These are phyloP conservation scores for Dicrurus megarhynchus DNA, from an alignment of 2,113 vertebrate species.

Conservation along the genomic window DNA sequence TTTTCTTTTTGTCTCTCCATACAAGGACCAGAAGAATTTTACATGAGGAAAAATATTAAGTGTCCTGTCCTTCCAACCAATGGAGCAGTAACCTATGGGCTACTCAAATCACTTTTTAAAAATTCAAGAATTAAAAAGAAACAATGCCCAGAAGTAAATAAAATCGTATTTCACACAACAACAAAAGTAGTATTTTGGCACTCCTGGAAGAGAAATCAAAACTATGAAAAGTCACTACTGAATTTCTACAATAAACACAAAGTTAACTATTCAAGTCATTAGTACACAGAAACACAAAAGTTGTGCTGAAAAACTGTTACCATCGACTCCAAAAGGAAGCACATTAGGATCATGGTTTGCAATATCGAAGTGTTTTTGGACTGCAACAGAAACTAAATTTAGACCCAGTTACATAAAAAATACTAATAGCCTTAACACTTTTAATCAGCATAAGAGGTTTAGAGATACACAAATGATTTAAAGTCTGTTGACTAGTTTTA, in stretches of 20 bases:
- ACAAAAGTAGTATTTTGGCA: background rate
- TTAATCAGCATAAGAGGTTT: conserved; percentile 71
- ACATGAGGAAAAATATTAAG: background rate
- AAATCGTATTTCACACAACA: background rate
- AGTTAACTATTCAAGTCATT: background rate
- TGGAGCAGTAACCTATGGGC: background rate
- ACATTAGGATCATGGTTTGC: conserved; percentile 15
- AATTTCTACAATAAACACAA: background rate
- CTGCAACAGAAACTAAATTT: conserved; percentile 64
- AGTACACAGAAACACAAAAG: background rate
- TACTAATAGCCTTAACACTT: conserved; percentile 69
- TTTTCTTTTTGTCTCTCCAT: background rate
- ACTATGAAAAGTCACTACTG: background rate
- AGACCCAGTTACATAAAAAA: conserved; percentile 70
- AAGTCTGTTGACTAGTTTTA: conserved; percentile 60
- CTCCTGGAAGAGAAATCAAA: background rate
- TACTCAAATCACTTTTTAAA: background rate
- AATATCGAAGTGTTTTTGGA: conserved; percentile 24
- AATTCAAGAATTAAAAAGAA: background rate
- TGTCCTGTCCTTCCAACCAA: background rate
- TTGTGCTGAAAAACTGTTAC: background rate
- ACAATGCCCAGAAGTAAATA: background rate
- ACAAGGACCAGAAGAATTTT: background rate
- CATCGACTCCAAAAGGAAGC: background rate
- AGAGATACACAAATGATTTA: conserved; percentile 65